These are phyloP conservation scores for Heteractis magnifica DNA, from an alignment of 92 coral and sea anemone genomes.

Conservation along the genomic window DNA sequence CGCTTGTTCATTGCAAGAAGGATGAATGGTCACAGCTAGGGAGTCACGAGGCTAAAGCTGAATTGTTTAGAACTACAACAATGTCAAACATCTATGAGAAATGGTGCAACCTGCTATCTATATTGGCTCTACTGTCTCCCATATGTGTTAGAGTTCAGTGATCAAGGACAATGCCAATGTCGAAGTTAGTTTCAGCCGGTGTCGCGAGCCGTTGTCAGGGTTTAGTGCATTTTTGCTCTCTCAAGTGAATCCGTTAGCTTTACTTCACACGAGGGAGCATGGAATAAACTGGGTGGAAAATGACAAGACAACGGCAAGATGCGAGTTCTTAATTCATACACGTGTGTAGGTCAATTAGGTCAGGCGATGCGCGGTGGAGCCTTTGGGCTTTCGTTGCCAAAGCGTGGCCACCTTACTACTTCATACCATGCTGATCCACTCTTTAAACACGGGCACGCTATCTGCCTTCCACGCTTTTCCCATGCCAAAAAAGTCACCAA, in stretches of 20 bases:
- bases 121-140: background rate
- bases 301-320: background rate
- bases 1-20: background rate
- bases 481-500: background rate
- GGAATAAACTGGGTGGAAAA: background rate
- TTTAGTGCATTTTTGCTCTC: conserved; percentile 5
- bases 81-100: background rate
- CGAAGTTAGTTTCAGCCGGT: background rate
- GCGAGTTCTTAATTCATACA: background rate
- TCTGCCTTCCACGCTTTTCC: background rate
- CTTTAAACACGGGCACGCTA: background rate
- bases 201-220: conserved; percentile 8
- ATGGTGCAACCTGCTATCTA: background rate
- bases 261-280: background rate
- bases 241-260: background rate
- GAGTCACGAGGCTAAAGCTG: background rate
- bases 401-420: background rate
- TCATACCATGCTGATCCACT: background rate
- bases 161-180: background rate
- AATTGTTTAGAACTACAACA: background rate
- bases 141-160: background rate
- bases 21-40: no score
- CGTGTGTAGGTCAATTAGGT: background rate
- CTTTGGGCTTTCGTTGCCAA: background rate
- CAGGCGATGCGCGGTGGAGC: background rate